Base-by-base conservation (phyloP, 1,140 invertebrate genomes). In the Solenopsis invicta region DNA sequence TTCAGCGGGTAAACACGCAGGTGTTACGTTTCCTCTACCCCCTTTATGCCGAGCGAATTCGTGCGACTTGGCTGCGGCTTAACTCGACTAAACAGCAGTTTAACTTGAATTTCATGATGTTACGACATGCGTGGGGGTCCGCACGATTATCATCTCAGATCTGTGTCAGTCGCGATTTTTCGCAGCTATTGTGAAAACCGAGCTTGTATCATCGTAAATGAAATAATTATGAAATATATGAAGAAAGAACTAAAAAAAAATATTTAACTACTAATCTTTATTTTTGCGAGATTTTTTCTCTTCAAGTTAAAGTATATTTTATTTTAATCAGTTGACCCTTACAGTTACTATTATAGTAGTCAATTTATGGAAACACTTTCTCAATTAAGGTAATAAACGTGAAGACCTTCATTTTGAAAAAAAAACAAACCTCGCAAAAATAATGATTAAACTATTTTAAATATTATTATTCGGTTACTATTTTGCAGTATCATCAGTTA, bases 1-100 rank as follows among this genome's bases (percentile, higher is more conserved):
- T 91, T 74, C 88, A 59, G 61, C 66, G 74, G 59, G 59, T 91
- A 92, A 86, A 89, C 84, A 87, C 88, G 91, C 93, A 93, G 92
- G 91, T 93, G 93, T 92, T 92, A 67, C 75, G 75, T 64, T 88
- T 59, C 76, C 89, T 29, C 29, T 91, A 76, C 78, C 61, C 82
- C 69, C 64, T 48, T 54, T 50, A 21, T 69, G 18, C 41, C 24
- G 59, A 41, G 21, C 10, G 13, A 56, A 54, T 67, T 85, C 82
- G n/a, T 29, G 48, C 72, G 61, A 75, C 50, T 41, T 78, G 66
- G 41, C 80, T 61, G 54, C 41, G 29, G 29, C 29, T 2, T 29
- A 29, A 29, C 29, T 29, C 29, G 29, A 29, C 29, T 29, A 29
- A 29, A 29, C 29, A 9, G 29, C 18, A 18, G 18, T 59, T 84